These are phyloP conservation scores for Melanostoma scalare DNA, from an alignment of 2,888 invertebrate genomes.

Conservation along the genomic window DNA sequence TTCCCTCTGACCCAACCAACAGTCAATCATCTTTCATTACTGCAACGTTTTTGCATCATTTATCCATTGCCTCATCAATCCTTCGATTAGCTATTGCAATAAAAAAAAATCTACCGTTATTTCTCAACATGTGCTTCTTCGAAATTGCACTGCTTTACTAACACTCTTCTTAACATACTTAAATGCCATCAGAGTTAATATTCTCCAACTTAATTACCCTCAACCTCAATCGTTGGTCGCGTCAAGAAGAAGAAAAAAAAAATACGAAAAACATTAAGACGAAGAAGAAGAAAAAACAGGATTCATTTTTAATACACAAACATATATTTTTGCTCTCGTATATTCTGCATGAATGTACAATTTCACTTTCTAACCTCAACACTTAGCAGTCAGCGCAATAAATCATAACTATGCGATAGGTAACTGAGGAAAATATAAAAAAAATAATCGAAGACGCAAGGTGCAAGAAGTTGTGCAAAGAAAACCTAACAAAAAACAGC, in stretches of 20 bases:
- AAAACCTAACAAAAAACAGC: neutral
- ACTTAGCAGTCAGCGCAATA: conserved; percentile 48
- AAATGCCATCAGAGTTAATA: conserved; percentile 42
- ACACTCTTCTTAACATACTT: conserved; percentile 37
- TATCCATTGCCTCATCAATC: conserved; percentile 59
- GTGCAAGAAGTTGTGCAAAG: conserved; percentile 31
- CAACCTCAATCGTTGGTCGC: conserved; percentile 20
- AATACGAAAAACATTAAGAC: conserved; percentile 24
- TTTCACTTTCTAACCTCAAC: conserved; percentile 69
- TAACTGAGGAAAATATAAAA: conserved; percentile 6
- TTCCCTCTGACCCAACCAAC: conserved; percentile 59
- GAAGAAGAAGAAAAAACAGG: conserved; percentile 15
- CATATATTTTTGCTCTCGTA: conserved; percentile 16
- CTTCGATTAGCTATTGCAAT: conserved; percentile 28
- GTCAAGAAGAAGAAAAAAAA: conserved; percentile 39
- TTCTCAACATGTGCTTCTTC: conserved; percentile 24
- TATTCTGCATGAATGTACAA: conserved; percentile 34
- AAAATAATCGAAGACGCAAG: neutral
- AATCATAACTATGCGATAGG: conserved; percentile 64
- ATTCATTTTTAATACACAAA: conserved; percentile 17
- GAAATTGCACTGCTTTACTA: conserved; percentile 36
- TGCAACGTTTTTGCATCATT: conserved; percentile 41
- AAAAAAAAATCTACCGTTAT: conserved; percentile 58
- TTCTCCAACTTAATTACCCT: conserved; percentile 56
- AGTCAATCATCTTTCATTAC: conserved; percentile 35